Evolutionary conservation across 2,888 invertebrate genomes (phyloP), one percentile per base, ranked within the genome.

Genomic region (Deroplatys truncata): DNA sequence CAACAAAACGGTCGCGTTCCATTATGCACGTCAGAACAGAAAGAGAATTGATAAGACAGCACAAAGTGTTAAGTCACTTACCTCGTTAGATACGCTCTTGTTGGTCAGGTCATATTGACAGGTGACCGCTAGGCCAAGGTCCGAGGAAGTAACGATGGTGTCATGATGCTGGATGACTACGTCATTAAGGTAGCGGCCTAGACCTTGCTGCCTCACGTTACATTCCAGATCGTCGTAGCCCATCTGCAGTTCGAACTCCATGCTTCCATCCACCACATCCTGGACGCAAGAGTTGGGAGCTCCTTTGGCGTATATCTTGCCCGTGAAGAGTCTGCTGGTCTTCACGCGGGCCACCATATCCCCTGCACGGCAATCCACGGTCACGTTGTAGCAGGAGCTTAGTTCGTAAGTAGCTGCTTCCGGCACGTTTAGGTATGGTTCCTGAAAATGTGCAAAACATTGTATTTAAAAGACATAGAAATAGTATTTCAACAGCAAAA

Each of bases 91-190:
- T 84, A 98, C 98, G 89, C 98, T 98, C 94, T 98, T 98, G 93
- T 98, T 98, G 92, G 98, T 98, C 92, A 98, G 94, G 93, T 98
- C 98, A 94, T 98, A 98, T 93, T 98, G 98, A 93, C 98, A 98
- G 91, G 98, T 98, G 90, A 98, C 98, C 86, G 98, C 98, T 89
- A 98, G 95, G 82, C 98, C 98, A 92, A 98, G 95, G 95, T 98
- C 98, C 87, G 98, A 98, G 91, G 98, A 98, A 91, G 98, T 98
- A 91, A 98, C 98, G 92, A 98, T 98, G 92, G 98, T 98, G 93
- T 98, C 98, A 94, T 98, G 98, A 94, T 98, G 98, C 93, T 98
- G 98, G 92, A 98, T 98, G 89, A 98, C 97, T 91, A 98, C 98
- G 94, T 98, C 98, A 93, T 98, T 98, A 92, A 98, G 95, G 93